Evolutionary conservation across 2,113 vertebrate species (phyloP).

Genomic region (Proterorhinus semilunaris): DNA sequence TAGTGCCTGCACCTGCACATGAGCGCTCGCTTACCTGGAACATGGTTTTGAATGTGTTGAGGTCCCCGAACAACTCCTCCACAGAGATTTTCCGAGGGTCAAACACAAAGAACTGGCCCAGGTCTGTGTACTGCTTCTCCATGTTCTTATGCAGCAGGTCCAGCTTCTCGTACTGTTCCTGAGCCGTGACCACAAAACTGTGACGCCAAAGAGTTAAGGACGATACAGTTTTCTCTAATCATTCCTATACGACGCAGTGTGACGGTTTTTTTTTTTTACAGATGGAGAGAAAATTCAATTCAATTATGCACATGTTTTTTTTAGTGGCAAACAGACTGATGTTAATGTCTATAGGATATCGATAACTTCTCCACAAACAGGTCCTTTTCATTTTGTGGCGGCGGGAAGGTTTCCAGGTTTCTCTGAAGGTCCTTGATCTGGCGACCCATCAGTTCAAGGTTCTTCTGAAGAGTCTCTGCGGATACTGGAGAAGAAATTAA

Average conservation of each 20-base stretch:
- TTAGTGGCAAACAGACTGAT: background rate
- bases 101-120: conserved; percentile 82
- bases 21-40: conserved; percentile 77
- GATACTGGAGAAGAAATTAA: conserved; percentile 66
- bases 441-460: conserved; percentile 82
- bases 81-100: conserved; percentile 78
- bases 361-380: conserved; percentile 83
- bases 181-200: conserved; percentile 80
- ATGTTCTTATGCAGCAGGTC: conserved; percentile 83
- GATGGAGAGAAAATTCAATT: no score
- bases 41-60: conserved; percentile 86
- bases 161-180: conserved; percentile 82
- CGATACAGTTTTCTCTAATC: background rate
- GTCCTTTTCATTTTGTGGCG: conserved; percentile 78
- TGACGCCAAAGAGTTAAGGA: conserved; percentile 74
- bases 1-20: background rate
- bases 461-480: conserved; percentile 84
- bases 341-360: conserved; percentile 77
- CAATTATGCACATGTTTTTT: no score
- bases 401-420: conserved; percentile 81
- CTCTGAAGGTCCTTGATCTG: conserved; percentile 77
- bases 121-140: conserved; percentile 80
- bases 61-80: conserved; percentile 84
- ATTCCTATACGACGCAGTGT: no score
- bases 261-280: no score